phyloP scores from a whole-genome alignment of 2,888 invertebrate genomes.

The Chrysolina haemoptera region DNA sequence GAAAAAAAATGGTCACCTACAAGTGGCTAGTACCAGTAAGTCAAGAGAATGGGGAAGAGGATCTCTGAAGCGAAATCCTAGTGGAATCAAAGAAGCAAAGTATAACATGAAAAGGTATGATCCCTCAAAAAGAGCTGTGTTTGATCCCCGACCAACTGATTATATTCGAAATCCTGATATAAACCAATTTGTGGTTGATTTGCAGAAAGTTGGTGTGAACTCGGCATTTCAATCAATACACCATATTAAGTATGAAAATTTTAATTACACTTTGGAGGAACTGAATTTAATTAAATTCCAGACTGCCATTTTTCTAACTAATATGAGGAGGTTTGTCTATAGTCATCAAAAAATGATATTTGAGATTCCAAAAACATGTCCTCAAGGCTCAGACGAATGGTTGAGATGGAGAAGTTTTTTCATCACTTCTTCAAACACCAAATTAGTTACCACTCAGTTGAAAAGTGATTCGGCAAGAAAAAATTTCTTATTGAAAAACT shows the following conservation, averaged over 20 bases:
- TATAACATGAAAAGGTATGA: conserved; percentile 17
- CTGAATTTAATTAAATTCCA: not conserved
- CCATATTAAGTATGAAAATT: not conserved
- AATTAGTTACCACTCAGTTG: not conserved
- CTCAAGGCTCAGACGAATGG: no score
- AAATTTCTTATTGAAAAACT: no score
- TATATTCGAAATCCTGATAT: not conserved
- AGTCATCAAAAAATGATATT: no score
- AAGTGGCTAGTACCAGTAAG: conserved; percentile 9
- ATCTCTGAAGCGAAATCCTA: not conserved
- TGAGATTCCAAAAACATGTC: no score
- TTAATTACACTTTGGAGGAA: not conserved
- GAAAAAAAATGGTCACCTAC: not conserved
- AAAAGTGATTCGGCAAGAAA: no score
- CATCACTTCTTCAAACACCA: conserved; percentile 7
- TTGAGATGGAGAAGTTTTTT: no score
- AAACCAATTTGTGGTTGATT: conserved; percentile 15
- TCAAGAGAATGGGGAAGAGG: conserved; percentile 2
- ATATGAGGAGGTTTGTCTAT: no score
- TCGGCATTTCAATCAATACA: not conserved
- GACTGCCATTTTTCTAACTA: not conserved
- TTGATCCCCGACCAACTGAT: conserved; percentile 8
- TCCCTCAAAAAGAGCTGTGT: not conserved
- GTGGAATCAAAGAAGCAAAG: not conserved
- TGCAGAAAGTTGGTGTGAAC: conserved; percentile 1